These are phyloP conservation scores for Shargacucullia verbasci DNA, from an alignment of 2,888 invertebrate genomes.

Conservation along the genomic window DNA sequence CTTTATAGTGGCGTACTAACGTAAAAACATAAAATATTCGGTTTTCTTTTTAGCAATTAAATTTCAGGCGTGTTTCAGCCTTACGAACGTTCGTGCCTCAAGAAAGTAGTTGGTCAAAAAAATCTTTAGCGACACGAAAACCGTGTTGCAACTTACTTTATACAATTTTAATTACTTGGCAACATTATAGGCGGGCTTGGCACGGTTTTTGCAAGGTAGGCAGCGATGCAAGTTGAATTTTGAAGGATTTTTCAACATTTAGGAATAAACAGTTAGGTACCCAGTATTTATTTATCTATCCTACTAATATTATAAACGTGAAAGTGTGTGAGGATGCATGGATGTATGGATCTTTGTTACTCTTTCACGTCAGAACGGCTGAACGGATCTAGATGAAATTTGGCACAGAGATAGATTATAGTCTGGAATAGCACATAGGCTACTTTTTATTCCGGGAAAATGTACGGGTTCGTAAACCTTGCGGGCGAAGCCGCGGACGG, in stretches of 20 bases:
- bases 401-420: too few relatives aligned
- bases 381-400: too few relatives aligned
- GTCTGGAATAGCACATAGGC: too few relatives aligned
- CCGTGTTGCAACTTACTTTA: constrained; percentile 35
- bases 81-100: constrained; percentile 44
- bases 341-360: too few relatives aligned
- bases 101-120: constrained; percentile 39
- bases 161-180: constrained; percentile 48
- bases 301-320: too few relatives aligned
- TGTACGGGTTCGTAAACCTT: too few relatives aligned
- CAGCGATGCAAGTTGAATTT: constrained; percentile 1
- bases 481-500: too few relatives aligned
- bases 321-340: too few relatives aligned
- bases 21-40: constrained; percentile 42
- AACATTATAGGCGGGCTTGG: constrained; percentile 27
- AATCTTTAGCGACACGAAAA: constrained; percentile 46
- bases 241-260: not conserved
- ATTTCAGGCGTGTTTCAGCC: constrained; percentile 42
- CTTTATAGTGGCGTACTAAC: not conserved
- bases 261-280: not conserved
- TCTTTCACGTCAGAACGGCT: too few relatives aligned
- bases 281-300: too few relatives aligned
- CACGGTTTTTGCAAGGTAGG: constrained; percentile 14
- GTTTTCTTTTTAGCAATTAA: constrained; percentile 48
- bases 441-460: too few relatives aligned